Evolutionary conservation across 2,888 invertebrate species (phyloP), one percentile per base, ranked within the genome.

Genomic region (Torymus tubicola): DNA sequence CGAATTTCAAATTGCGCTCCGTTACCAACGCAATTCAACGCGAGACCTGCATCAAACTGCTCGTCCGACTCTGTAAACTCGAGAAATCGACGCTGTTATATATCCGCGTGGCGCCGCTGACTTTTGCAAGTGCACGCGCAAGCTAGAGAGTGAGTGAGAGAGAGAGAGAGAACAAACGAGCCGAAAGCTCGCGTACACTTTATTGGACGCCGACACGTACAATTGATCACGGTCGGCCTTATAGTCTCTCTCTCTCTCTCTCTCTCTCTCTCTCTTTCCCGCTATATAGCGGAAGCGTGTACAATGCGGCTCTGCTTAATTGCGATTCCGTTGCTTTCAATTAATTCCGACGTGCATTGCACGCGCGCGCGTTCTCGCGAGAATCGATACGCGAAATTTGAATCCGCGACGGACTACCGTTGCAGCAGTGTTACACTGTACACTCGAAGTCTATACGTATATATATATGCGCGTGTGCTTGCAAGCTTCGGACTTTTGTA

Each of bases 271-370:
- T n/a, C n/a, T n/a, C n/a, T n/a, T n/a, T n/a, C n/a, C n/a, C n/a
- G n/a, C n/a, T n/a, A 4, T 31, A 31, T 31, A 31, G 31, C 31
- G 31, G 21, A 63, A 42, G 63, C 61, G 24, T 52, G 31, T 61
- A 55, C 64, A 58, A 64, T 21, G 21, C 53, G 18, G 18, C 55
- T 21, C 55, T 13, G 60, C 61, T 80, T 80, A 61, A 76, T 71
- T 80, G 71, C 42, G 57, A 76, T 76, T 76, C 61, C 71, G 65
- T 60, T 64, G 61, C 61, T 76, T 61, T 71, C 61, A 75, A 80
- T 75, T 76, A 70, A 73, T 69, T 58, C 31, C 10, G 55, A 31
- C 68, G 61, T 52, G 52, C 18, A 65, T 61, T 63, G 76, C 16
- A 12, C 16, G 50, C 57, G 16, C 16, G 31, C 31, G n/a, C n/a